phyloP scores from a whole-genome alignment of 35 echinoderm and acorn worm genomes.

The Antedon bifida region DNA sequence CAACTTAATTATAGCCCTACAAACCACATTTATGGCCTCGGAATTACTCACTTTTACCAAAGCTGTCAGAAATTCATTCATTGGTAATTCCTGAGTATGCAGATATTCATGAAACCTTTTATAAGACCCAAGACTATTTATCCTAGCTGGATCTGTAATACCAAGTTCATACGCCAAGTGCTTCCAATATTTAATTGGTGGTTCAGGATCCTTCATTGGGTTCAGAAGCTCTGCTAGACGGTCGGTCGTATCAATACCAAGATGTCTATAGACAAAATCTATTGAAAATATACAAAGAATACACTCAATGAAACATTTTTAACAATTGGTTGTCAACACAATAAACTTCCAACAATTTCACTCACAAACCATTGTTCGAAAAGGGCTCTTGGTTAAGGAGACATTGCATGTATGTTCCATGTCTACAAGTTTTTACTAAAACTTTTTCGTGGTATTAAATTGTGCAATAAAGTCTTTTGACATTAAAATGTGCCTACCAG shows the following conservation, averaged over 20 bases:
- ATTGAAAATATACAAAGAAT: background rate
- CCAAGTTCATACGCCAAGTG: background rate
- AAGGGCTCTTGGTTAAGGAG: too few species aligned
- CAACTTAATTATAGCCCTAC: background rate
- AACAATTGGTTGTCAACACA: too few species aligned
- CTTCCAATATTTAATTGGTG: background rate
- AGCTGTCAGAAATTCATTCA: background rate
- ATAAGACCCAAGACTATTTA: background rate
- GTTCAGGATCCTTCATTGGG: background rate
- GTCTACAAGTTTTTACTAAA: too few species aligned
- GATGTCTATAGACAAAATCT: background rate
- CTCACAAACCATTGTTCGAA: too few species aligned
- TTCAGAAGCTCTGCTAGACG: background rate
- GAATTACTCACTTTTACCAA: background rate
- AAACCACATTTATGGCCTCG: background rate
- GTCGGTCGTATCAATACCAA: background rate
- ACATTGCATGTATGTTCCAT: too few species aligned
- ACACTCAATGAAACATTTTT: too few species aligned
- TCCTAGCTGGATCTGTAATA: background rate
- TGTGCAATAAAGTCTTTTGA: too few species aligned
- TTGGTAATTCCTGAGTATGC: background rate
- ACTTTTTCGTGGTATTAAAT: too few species aligned
- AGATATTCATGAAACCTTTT: background rate
- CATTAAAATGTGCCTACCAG: too few species aligned
- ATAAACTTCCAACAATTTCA: too few species aligned